Conservation (phyloP, 2,888 invertebrate species). For the Hemithea aestivaria region DNA sequence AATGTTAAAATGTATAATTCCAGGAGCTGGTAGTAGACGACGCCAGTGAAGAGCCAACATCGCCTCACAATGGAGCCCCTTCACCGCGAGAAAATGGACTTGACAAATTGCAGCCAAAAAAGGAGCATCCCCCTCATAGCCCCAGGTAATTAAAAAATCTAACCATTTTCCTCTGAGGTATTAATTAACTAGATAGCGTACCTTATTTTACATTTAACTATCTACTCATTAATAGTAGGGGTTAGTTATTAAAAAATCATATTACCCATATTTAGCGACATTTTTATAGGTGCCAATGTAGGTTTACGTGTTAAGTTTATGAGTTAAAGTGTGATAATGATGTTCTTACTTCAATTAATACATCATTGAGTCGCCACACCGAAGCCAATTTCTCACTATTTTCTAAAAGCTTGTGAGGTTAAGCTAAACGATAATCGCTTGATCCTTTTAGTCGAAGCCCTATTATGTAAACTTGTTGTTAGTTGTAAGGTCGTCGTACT, state of each 20-base stretch:
- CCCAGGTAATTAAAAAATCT: conserved; percentile 57
- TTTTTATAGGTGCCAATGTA: too few species aligned
- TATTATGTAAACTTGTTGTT: conserved; percentile 51
- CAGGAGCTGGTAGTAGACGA: conserved; percentile 97
- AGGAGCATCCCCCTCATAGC: conserved; percentile 87
- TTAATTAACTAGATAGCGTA: too few species aligned
- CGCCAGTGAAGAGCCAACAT: conserved; percentile 93
- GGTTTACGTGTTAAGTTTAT: too few species aligned
- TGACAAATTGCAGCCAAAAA: conserved; percentile 87
- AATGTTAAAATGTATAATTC: conserved; percentile 51
- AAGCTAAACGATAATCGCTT: conserved; percentile 52
- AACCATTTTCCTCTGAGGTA: conserved; percentile 3
- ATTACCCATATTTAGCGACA: too few species aligned
- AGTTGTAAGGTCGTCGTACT: conserved; percentile 57
- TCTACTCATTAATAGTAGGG: too few species aligned
- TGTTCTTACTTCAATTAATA: too few species aligned
- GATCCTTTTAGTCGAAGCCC: conserved; percentile 71
- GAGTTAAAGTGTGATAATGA: too few species aligned
- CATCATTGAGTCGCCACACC: conserved; percentile 13
- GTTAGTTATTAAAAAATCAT: too few species aligned
- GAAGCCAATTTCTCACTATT: conserved; percentile 44
- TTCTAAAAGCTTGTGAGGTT: conserved; percentile 40
- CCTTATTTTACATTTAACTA: too few species aligned
- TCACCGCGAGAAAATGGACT: conserved; percentile 93
- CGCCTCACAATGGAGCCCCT: conserved; percentile 91